Evolutionary conservation across 2,797 vertebrate species (phyloP).

Genomic region (Coccyzus lansbergi): DNA sequence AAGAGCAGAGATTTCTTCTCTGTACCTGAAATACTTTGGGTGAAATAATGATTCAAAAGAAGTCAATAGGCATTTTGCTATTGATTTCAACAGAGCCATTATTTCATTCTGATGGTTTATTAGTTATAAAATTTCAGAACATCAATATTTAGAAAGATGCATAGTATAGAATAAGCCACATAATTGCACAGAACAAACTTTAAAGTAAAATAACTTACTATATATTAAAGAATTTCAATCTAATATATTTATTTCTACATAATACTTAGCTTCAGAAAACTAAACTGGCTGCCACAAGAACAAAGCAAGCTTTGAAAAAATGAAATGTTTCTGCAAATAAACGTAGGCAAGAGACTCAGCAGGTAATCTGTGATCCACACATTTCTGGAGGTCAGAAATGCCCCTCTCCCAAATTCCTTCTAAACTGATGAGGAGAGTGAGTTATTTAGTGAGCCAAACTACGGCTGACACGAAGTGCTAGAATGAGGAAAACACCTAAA

Average conservation of each 20-base stretch:
- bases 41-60: slow-evolving; percentile 20
- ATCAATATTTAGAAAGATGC: slow-evolving; percentile 32
- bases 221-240: slow-evolving; percentile 13
- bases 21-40: background rate
- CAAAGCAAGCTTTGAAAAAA: background rate
- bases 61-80: slow-evolving; percentile 35
- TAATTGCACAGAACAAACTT: background rate
- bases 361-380: background rate
- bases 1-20: background rate
- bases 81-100: slow-evolving; percentile 19
- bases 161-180: background rate
- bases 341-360: background rate
- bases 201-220: slow-evolving; percentile 15
- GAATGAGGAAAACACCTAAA: background rate
- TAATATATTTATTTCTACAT: background rate
- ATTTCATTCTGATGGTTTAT: slow-evolving; percentile 34
- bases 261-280: slow-evolving; percentile 14
- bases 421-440: background rate
- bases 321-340: background rate
- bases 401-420: background rate
- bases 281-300: background rate
- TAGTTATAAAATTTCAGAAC: slow-evolving; percentile 8
- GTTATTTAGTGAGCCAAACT: background rate
- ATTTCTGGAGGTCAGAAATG: background rate
- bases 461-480: background rate